Evolutionary conservation across 2,888 invertebrate genomes (phyloP).

Genomic region (Andrena camellia): DNA sequence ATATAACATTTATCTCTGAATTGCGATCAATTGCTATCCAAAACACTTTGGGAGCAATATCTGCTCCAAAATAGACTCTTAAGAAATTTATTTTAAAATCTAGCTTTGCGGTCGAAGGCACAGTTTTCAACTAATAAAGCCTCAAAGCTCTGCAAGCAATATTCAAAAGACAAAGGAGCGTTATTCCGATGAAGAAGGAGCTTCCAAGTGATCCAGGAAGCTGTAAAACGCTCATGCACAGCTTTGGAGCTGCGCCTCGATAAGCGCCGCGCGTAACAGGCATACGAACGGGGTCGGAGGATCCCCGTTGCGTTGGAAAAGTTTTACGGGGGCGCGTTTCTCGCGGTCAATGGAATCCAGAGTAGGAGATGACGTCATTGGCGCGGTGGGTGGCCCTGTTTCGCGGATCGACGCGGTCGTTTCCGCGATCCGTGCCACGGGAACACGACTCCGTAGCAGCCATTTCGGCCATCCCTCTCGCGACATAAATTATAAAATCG

Average conservation of each 20-base stretch:
- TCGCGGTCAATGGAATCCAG: constrained; percentile 44
- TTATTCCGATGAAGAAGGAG: too few relatives aligned
- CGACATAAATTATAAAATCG: constrained; percentile 52
- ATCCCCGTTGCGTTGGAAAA: constrained; percentile 11
- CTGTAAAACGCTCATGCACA: too few relatives aligned
- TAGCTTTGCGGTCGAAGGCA: too few relatives aligned
- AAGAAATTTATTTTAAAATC: too few relatives aligned
- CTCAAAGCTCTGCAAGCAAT: too few relatives aligned
- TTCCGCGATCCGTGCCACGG: constrained; percentile 49
- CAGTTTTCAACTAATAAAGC: too few relatives aligned
- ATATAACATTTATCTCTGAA: too few relatives aligned
- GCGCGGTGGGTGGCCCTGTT: constrained; percentile 45
- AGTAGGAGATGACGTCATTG: constrained; percentile 48
- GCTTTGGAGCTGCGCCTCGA: background rate
- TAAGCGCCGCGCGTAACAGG: background rate
- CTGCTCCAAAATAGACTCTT: too few relatives aligned
- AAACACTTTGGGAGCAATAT: too few relatives aligned
- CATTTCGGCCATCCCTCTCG: constrained; percentile 40
- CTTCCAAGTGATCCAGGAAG: too few relatives aligned
- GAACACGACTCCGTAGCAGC: constrained; percentile 31
- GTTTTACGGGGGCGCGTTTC: constrained; percentile 26
- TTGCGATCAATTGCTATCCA: too few relatives aligned
- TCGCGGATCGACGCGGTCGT: constrained; percentile 44
- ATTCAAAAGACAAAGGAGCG: too few relatives aligned
- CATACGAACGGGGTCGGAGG: background rate